Conservation (phyloP, 1,140 invertebrate genomes). For the Atopsyche davidsoni region DNA sequence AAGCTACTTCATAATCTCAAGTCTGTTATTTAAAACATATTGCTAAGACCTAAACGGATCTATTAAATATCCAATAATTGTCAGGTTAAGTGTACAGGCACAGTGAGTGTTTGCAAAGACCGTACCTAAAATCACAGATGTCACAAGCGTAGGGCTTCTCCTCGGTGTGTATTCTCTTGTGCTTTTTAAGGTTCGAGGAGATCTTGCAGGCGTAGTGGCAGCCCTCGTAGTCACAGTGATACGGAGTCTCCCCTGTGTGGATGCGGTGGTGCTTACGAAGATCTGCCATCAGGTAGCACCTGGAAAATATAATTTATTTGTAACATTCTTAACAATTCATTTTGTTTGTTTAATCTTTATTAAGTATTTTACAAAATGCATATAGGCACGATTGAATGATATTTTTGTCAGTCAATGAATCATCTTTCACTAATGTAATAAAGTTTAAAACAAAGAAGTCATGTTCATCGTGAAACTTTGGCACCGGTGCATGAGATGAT, state of each 20-base stretch:
- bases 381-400: too few species aligned
- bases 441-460: too few species aligned
- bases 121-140: conserved; percentile 53
- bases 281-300: conserved; percentile 30
- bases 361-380: neutral
- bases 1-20: too few species aligned
- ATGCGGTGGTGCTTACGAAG: conserved; percentile 28
- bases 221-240: conserved; percentile 27
- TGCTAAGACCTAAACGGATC: too few species aligned
- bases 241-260: conserved; percentile 28
- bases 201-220: conserved; percentile 30
- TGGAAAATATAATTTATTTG: conserved; percentile 24
- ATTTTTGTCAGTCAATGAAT: too few species aligned
- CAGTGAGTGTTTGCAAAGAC: neutral
- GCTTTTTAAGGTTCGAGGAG: conserved; percentile 39
- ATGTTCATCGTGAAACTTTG: too few species aligned
- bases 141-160: conserved; percentile 61
- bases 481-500: too few species aligned
- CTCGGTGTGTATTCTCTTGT: conserved; percentile 52
- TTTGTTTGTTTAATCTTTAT: conserved; percentile 3
- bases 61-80: too few species aligned
- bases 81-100: too few species aligned
- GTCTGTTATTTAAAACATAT: too few species aligned
- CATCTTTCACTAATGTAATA: too few species aligned
- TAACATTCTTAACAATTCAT: conserved; percentile 32